A percentile compares a stretch with the other conserved stretches of the same genome.
Evolutionary conservation across 1,140 invertebrate species (phyloP).

Genomic region (Nasonia longicornis): DNA sequence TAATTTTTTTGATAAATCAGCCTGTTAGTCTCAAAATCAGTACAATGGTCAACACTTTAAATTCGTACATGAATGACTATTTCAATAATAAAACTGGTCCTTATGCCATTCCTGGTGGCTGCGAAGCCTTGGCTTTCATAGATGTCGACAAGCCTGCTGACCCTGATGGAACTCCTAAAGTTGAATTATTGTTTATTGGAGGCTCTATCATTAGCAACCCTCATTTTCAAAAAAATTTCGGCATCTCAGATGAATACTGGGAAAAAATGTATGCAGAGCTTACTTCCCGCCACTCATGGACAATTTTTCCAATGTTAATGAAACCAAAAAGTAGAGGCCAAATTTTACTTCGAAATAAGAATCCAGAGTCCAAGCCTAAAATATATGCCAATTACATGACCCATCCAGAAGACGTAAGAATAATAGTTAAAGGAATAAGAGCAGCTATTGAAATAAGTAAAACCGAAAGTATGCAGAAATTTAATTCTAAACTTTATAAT

Average conservation of each 20-base stretch:
- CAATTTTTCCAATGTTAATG: conserved; percentile 78
- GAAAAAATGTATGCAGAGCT: conserved; percentile 68
- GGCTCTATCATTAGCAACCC: conserved; percentile 71
- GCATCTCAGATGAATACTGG: conserved; percentile 72
- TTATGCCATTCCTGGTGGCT: conserved; percentile 82
- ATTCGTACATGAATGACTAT: conserved; percentile 67
- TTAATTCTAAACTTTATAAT: conserved; percentile 73
- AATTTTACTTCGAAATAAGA: conserved; percentile 74
- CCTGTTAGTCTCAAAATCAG: conserved; percentile 55
- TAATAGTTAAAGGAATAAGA: conserved; percentile 75
- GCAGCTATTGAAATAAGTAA: conserved; percentile 71
- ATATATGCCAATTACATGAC: conserved; percentile 86
- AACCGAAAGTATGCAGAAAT: conserved; percentile 72
- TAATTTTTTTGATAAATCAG: conserved; percentile 76
- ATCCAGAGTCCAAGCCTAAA: conserved; percentile 82
- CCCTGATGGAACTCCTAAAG: conserved; percentile 77
- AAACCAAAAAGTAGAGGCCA: conserved; percentile 81
- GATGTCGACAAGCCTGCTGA: conserved; percentile 77
- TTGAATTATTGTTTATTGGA: conserved; percentile 78
- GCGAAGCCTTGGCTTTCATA: conserved; percentile 83
- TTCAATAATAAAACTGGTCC: conserved; percentile 75
- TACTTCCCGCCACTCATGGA: conserved; percentile 71
- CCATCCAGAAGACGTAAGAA: conserved; percentile 74
- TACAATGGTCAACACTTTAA: conserved; percentile 47
- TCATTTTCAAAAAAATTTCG: conserved; percentile 70